Base-by-base conservation (phyloP, 2,888 invertebrate species). In the Abrostola triplasia region DNA sequence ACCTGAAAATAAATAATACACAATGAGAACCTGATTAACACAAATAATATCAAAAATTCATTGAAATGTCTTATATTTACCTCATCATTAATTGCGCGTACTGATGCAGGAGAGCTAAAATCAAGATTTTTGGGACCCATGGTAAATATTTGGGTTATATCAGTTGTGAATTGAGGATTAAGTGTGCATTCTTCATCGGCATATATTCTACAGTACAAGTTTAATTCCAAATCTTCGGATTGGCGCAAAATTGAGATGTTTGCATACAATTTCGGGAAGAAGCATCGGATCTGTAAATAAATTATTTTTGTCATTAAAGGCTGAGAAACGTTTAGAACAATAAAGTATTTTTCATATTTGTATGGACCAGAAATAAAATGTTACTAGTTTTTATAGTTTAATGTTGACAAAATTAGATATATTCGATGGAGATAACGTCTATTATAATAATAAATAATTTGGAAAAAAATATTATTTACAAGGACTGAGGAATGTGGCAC, bases 51-150 rank as follows among this genome's bases (percentile, higher is more conserved):
- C 11, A 11, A 10, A 0, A 40, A 40, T 40, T 40, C 24, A 24
- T 40, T 40, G 8, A 40, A 40, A 24, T 24, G 2, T 11, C 40
- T 40, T 40, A 41, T 41, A n/a, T n/a, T 44, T 51, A 79, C 78
- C 36, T 58, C 70, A 35, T 53, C 13, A 38, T 76, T 82, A 2
- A 82, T 79, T 6, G 40, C 41, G 13, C 63, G n/a, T 10, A 76
- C 71, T 35, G 77, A 70, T 37, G 38, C 35, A 4, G 48, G n/a
- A n/a, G 75, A 13, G 9, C 12, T 57, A 12, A 70, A 77, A 55
- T 82, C 40, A 11, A 80, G 5, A 51, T 73, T 80, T 60, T 70
- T 63, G 8, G 80, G 72, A 44, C 13, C 57, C 0, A 58, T 53
- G 10, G 8, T 12, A 41, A 78, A 79, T 6, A 72, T 1, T 11